phyloP scores from a whole-genome alignment of 2,113 vertebrate species.

The Natator depressus region DNA sequence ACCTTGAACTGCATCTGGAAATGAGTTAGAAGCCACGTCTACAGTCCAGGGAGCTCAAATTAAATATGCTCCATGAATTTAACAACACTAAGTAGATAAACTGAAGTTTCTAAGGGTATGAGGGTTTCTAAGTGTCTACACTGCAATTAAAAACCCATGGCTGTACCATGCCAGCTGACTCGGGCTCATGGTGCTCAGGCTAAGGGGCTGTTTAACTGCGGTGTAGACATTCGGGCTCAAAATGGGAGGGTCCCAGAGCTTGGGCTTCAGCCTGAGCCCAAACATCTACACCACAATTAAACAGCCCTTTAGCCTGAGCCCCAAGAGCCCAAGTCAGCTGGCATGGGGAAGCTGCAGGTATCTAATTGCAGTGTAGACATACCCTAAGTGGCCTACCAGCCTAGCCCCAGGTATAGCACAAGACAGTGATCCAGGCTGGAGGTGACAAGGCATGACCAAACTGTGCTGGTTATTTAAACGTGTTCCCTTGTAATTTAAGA shows the following conservation, averaged over 20 bases:
- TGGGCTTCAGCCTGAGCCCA: background rate
- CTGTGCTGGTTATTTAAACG: background rate
- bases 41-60: rapidly evolving
- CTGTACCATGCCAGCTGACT: background rate
- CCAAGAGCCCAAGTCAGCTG: background rate
- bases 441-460: background rate
- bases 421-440: background rate
- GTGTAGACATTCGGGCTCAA: background rate
- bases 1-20: background rate
- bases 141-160: background rate
- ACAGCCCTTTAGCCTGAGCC: background rate
- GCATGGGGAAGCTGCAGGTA: background rate
- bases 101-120: background rate
- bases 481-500: background rate
- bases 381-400: background rate
- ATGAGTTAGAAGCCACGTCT: background rate
- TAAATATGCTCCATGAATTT: rapidly evolving
- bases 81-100: rapidly evolving
- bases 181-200: background rate
- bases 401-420: rapidly evolving
- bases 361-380: background rate
- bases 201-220: background rate
- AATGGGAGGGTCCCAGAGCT: background rate
- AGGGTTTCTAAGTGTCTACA: background rate
- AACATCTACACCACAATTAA: background rate